Conservation (phyloP, 1,140 invertebrate species). For the Elysia chlorotica region DNA sequence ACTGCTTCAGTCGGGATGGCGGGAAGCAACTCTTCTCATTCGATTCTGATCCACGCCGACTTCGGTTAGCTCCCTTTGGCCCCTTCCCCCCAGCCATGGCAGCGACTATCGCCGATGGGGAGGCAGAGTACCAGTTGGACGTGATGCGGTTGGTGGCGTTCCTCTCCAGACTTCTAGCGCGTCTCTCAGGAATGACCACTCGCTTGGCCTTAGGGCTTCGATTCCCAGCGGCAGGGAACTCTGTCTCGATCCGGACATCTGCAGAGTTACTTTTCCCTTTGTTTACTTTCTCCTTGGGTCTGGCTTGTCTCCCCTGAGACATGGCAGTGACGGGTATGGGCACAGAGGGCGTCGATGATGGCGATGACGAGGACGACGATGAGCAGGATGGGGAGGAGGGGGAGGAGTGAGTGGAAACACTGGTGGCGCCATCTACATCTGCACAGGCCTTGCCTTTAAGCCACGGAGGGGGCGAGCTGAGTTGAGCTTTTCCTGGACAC, state of each 20-base stretch:
- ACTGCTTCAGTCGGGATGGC: constrained; percentile 12
- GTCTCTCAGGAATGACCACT: constrained; percentile 40
- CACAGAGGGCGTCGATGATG: too few species aligned
- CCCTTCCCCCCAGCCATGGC: background rate
- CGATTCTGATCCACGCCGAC: constrained; percentile 16
- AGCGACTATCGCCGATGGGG: too few species aligned
- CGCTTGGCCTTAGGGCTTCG: constrained; percentile 54
- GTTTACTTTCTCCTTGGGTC: too few species aligned
- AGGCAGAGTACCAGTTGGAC: too few species aligned
- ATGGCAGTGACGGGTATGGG: too few species aligned
- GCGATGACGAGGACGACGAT: too few species aligned
- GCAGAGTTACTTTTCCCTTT: too few species aligned
- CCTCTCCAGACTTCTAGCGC: constrained; percentile 25
- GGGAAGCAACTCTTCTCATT: constrained; percentile 1
- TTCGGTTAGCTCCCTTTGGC: background rate
- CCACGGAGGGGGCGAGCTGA: constrained; percentile 55
- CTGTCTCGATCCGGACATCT: constrained; percentile 54
- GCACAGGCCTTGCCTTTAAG: constrained; percentile 40
- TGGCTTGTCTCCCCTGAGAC: too few species aligned
- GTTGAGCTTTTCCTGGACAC: constrained; percentile 38
- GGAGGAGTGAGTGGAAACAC: too few species aligned
- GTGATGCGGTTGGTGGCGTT: background rate
- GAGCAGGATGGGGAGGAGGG: constrained; percentile 27
- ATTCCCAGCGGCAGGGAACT: constrained; percentile 55
- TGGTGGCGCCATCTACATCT: too few species aligned